Base-by-base conservation (phyloP, 2,113 vertebrate species). In the Ctenomys sociabilis region DNA sequence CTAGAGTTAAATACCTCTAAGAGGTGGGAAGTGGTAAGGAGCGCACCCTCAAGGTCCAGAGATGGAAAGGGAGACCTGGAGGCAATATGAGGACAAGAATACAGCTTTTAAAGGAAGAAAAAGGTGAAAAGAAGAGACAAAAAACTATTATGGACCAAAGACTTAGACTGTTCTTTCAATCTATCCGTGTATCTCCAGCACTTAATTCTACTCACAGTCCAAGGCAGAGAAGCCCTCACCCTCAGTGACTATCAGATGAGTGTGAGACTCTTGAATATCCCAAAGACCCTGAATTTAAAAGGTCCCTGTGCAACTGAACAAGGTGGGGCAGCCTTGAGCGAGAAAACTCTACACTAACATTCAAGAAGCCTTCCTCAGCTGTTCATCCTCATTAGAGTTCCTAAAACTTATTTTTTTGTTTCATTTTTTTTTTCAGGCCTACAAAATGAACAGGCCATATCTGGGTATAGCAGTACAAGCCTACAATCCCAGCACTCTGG, bases 41-140 rank as follows among this genome's bases (percentile, higher is more conserved):
- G 35, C 75, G 16, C 22, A 7, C 52, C 73, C 13, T 45, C 17
- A 70, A 40, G 10, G 72, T 80, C 45, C 40, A 16, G 37, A 73
- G 77, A 87, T 24, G 37, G 59, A 40, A 84, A 61, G 9, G 72
- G 28, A 45, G 10, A 12, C 1, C 35, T 3, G 32, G 8, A 9
- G 10, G 24, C 4, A 11, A 72, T 11, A 3, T 37, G 21, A 94
- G 68, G 49, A 59, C 78, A 81, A 22, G 2, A 90, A 49, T 32
- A 72, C 0, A 63, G 77, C n/a, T 92, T 90, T 97, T 26, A 77
- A 93, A n/a, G 77, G 43, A n/a, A 77, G 54, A 37, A 90, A 70
- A 59, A 91, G 2, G 24, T 54, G n/a, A 80, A 88, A 73, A 77
- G 37, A 88, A 1, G 52, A 92, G 26, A 85, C 2, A 45, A 81